These are phyloP conservation scores for Centruroides sculpturatus DNA, from an alignment of 1,140 invertebrate species.

Conservation along the genomic window DNA sequence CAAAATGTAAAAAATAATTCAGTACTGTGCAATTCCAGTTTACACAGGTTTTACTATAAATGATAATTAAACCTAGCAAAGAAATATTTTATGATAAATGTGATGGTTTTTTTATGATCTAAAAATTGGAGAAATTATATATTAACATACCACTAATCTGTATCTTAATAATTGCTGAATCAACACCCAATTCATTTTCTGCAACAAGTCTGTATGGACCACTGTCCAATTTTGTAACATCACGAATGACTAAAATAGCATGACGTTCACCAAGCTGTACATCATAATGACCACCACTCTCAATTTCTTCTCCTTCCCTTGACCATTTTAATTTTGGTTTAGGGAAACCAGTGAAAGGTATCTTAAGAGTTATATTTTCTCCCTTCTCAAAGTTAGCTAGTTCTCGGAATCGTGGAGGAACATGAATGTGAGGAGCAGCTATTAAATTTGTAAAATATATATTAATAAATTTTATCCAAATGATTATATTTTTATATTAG, in stretches of 20 bases:
- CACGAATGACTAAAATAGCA: slow-evolving; percentile 84
- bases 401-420: slow-evolving; percentile 91
- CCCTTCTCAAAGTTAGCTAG: slow-evolving; percentile 96
- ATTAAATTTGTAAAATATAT: background rate
- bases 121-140: no score
- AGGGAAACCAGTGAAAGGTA: slow-evolving; percentile 96
- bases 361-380: slow-evolving; percentile 89
- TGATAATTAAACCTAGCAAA: no score
- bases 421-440: slow-evolving; percentile 84
- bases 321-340: slow-evolving; percentile 89
- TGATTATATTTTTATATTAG: background rate
- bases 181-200: slow-evolving; percentile 90
- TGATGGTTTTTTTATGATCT: no score
- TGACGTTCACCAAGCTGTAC: slow-evolving; percentile 58
- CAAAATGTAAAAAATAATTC: no score
- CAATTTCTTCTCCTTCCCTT: slow-evolving; percentile 83
- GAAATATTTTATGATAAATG: no score
- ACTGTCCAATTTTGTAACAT: slow-evolving; percentile 81
- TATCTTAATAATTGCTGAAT: slow-evolving; percentile 87
- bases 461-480: background rate
- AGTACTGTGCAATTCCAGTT: no score
- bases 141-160: slow-evolving; percentile 44
- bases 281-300: slow-evolving; percentile 73
- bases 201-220: slow-evolving; percentile 88
- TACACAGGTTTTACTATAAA: no score